Conservation (phyloP, 2,113 vertebrate species). For the Strigops habroptila region DNA sequence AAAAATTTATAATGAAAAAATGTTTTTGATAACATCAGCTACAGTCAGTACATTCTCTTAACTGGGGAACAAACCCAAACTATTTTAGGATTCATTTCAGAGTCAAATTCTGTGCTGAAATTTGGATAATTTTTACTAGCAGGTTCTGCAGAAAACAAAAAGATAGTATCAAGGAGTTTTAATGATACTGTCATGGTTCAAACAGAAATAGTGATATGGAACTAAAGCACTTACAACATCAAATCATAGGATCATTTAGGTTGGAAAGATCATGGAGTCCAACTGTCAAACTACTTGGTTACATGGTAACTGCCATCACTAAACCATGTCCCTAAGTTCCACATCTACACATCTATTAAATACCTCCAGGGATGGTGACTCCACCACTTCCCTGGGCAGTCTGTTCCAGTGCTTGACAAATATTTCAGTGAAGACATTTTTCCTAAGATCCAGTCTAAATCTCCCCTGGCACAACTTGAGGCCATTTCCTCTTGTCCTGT, state of each 20-base stretch:
- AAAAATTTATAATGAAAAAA: background rate
- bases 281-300: background rate
- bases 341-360: background rate
- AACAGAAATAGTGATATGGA: background rate
- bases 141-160: background rate
- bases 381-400: background rate
- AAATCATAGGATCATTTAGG: background rate
- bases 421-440: background rate
- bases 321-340: background rate
- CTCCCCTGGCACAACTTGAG: background rate
- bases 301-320: background rate
- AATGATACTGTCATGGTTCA: background rate
- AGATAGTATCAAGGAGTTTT: background rate
- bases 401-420: background rate
- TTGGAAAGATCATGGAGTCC: background rate
- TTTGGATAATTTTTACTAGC: background rate
- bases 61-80: background rate
- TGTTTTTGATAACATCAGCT: background rate
- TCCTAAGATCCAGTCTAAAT: background rate
- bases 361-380: background rate
- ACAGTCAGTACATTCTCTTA: background rate
- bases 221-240: background rate
- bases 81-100: background rate
- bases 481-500: background rate
- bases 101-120: background rate